These are phyloP conservation scores for Cyclophora albipunctata DNA, from an alignment of 2,888 invertebrate genomes.

Conservation along the genomic window DNA sequence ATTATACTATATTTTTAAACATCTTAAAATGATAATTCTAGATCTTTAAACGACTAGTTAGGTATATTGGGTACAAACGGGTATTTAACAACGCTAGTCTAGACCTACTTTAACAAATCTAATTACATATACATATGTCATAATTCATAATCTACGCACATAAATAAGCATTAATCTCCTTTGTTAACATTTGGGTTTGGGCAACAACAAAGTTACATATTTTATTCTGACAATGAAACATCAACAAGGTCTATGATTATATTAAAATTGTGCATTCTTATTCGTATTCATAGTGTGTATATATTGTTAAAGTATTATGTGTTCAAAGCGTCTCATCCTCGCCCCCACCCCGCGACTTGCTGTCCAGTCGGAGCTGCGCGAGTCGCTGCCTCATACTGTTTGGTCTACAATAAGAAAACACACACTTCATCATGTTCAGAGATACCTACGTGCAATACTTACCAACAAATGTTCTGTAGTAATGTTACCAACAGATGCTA, in stretches of 20 bases:
- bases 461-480: not conserved
- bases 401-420: slow-evolving; percentile 39
- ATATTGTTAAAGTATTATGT: not conserved
- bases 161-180: too few species aligned
- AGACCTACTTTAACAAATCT: slow-evolving; percentile 1
- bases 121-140: not conserved
- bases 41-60: too few species aligned
- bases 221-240: too few species aligned
- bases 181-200: too few species aligned
- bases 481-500: too few species aligned
- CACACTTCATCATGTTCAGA: not conserved
- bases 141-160: too few species aligned
- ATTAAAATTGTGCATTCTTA: slow-evolving; percentile 11
- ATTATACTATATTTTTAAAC: slow-evolving; percentile 8
- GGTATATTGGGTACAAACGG: too few species aligned
- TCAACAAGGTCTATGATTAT: too few species aligned
- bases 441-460: slow-evolving; percentile 2
- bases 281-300: slow-evolving; percentile 4
- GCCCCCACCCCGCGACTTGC: slow-evolving; percentile 61
- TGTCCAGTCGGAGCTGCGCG: slow-evolving; percentile 60
- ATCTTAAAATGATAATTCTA: not conserved
- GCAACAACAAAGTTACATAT: too few species aligned
- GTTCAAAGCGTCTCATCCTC: slow-evolving; percentile 51
- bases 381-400: slow-evolving; percentile 62
- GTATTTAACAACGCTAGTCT: too few species aligned